phyloP scores from a whole-genome alignment of 2,113 vertebrate genomes.

The Pygoscelis adeliae region DNA sequence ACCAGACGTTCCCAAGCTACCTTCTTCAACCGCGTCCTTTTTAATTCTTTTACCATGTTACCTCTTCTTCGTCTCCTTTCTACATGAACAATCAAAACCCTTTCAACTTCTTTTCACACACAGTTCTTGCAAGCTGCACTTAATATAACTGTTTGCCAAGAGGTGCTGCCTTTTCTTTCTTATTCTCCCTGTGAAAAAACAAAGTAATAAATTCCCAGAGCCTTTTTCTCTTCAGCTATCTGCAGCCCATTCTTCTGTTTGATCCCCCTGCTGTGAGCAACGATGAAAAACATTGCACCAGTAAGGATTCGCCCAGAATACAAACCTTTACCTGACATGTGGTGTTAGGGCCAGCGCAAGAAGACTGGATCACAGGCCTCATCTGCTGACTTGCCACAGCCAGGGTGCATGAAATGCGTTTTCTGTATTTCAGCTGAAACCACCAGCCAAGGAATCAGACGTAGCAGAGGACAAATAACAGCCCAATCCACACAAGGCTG shows the following conservation, averaged over 20 bases:
- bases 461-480: neutral
- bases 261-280: neutral
- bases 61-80: neutral
- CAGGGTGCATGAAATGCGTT: neutral
- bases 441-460: neutral
- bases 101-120: constrained; percentile 34
- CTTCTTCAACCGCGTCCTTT: neutral
- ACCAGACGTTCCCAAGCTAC: neutral
- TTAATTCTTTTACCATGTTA: neutral
- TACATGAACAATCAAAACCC: neutral
- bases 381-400: neutral
- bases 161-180: neutral
- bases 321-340: neutral
- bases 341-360: neutral
- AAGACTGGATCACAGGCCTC: neutral
- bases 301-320: neutral
- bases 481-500: too few species aligned
- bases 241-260: constrained; percentile 9
- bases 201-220: neutral
- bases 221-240: neutral
- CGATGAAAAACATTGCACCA: neutral
- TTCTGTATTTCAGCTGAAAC: neutral
- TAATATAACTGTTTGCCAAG: neutral
- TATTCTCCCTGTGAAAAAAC: neutral
- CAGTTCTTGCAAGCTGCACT: neutral